Conservation (phyloP, 2,888 invertebrate genomes). For the Isotomurus palustris region DNA sequence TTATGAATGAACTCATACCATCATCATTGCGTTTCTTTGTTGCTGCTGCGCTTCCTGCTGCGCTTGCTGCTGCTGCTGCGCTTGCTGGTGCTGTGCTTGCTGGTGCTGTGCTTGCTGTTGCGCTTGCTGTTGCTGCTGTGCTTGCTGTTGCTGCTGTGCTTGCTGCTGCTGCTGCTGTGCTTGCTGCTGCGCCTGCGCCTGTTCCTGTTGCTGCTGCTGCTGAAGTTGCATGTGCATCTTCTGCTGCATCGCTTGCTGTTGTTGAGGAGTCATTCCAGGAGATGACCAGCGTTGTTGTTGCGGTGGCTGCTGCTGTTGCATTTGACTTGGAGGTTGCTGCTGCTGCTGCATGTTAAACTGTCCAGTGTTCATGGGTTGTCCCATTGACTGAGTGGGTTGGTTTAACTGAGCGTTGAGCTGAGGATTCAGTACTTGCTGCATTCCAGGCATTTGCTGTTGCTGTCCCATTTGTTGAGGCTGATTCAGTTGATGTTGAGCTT, state of each 20-base stretch:
- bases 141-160: constrained; percentile 31
- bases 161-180: constrained; percentile 20
- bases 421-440: constrained; percentile 38
- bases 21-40: constrained; percentile 22
- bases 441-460: constrained; percentile 28
- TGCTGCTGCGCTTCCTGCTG: constrained; percentile 29
- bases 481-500: constrained; percentile 34
- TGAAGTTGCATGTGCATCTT: constrained; percentile 4
- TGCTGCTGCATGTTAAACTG: constrained; percentile 31
- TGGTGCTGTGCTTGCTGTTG: constrained; percentile 33
- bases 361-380: constrained; percentile 3
- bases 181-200: constrained; percentile 32
- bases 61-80: constrained; percentile 31
- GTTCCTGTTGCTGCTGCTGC: constrained; percentile 29
- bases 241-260: constrained; percentile 2
- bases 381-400: constrained; percentile 15
- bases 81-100: constrained; percentile 46
- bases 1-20: not conserved
- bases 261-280: not conserved
- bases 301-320: constrained; percentile 44
- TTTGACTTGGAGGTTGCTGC: constrained; percentile 36
- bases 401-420: constrained; percentile 38
- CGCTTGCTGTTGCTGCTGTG: constrained; percentile 30
- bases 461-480: constrained; percentile 46
- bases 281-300: not conserved